Evolutionary conservation across 1,140 invertebrate species (phyloP).

Genomic region (Platyscapa corneri): DNA sequence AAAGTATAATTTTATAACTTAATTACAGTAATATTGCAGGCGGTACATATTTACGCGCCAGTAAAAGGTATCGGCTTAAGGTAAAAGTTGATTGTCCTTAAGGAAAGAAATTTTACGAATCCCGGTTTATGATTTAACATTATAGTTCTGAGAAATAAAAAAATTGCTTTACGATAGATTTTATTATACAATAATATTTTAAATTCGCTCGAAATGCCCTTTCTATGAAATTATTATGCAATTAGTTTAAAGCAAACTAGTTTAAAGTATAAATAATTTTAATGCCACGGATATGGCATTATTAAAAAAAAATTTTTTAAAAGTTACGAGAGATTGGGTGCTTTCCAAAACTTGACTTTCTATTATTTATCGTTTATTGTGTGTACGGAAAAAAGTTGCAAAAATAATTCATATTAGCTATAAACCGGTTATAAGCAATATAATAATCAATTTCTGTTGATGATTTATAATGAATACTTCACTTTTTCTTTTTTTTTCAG

Average conservation of each 20-base stretch:
- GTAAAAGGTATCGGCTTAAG: too few relatives aligned
- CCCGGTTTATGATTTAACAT: background rate
- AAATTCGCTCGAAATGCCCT: background rate
- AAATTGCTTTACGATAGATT: background rate
- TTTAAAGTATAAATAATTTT: too few relatives aligned
- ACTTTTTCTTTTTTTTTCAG: background rate
- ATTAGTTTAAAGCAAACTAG: too few relatives aligned
- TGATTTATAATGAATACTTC: background rate
- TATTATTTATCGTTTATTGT: background rate
- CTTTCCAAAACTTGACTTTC: background rate
- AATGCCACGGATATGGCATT: too few relatives aligned
- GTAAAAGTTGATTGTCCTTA: too few relatives aligned
- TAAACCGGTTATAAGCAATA: background rate
- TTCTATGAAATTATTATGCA: too few relatives aligned
- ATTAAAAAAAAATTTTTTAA: too few relatives aligned
- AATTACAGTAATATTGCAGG: too few relatives aligned
- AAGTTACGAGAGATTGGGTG: background rate
- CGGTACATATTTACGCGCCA: too few relatives aligned
- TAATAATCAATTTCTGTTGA: background rate
- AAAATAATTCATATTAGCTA: background rate
- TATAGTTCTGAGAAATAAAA: background rate
- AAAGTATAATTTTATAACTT: too few relatives aligned
- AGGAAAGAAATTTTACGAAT: too few relatives aligned
- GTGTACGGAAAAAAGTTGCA: background rate
- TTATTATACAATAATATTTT: background rate